These are phyloP conservation scores for Leistus spinibarbis DNA, from an alignment of 2,888 invertebrate species.

Conservation along the genomic window DNA sequence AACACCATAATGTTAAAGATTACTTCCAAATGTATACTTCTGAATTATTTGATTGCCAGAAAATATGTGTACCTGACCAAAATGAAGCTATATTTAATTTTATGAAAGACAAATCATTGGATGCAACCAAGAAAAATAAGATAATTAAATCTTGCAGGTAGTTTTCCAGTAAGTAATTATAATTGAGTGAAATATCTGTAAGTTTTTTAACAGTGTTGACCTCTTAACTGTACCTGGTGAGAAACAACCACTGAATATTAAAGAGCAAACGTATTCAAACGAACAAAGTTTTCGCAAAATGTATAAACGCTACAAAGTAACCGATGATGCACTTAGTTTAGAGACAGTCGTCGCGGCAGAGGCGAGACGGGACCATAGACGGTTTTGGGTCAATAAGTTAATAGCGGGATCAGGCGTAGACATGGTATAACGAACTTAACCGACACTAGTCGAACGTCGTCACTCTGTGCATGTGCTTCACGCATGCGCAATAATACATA, in stretches of 20 bases:
- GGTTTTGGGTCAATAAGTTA: background rate
- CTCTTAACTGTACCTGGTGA: conserved; percentile 36
- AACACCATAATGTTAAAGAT: conserved; percentile 39
- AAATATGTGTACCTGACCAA: background rate
- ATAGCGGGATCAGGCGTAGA: background rate
- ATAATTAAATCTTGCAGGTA: conserved; percentile 21
- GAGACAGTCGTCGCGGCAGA: conserved; percentile 37
- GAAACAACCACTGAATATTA: conserved; percentile 12
- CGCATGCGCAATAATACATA: no score
- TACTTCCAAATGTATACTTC: conserved; percentile 36
- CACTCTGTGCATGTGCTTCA: background rate
- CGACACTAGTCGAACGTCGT: background rate
- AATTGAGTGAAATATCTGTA: background rate
- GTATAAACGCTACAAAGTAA: conserved; percentile 11
- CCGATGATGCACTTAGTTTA: conserved; percentile 27
- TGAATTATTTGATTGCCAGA: conserved; percentile 16
- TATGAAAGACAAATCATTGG: background rate
- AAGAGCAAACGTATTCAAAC: background rate
- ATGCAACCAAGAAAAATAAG: background rate
- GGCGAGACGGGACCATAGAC: background rate
- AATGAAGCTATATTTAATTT: background rate
- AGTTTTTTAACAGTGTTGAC: conserved; percentile 31
- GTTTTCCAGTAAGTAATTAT: background rate
- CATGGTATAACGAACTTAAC: background rate
- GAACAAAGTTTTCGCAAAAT: background rate